A percentile compares a stretch with the other conserved stretches of the same genome.
Conservation (phyloP, 1,140 invertebrate species). For the Drepana arcuata region DNA sequence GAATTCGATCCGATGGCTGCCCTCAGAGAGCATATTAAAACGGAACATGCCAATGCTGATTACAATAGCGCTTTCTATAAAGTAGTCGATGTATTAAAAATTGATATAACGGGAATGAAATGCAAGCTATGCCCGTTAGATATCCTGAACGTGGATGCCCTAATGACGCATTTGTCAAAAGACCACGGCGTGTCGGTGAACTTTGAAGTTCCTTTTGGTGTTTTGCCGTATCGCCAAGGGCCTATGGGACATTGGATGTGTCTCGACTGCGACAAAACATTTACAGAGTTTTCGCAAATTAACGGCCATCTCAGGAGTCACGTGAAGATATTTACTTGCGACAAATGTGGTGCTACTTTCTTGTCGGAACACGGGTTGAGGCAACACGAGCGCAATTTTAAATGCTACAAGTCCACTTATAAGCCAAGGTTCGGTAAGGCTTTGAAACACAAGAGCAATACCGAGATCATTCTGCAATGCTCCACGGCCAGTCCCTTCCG, state of each 20-base stretch:
- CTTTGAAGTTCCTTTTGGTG: constrained; percentile 51
- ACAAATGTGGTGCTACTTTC: constrained; percentile 56
- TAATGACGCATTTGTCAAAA: constrained; percentile 48
- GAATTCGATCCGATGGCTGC: constrained; percentile 49
- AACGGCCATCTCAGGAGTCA: constrained; percentile 51
- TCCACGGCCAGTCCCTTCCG: constrained; percentile 55
- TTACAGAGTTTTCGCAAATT: constrained; percentile 50
- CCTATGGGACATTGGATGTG: constrained; percentile 48
- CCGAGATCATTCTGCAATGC: constrained; percentile 58
- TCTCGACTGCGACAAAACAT: constrained; percentile 51
- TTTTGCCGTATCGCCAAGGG: constrained; percentile 47
- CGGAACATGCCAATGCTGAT: constrained; percentile 41
- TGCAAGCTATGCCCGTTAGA: constrained; percentile 41
- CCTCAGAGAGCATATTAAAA: constrained; percentile 44
- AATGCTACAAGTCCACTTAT: constrained; percentile 51
- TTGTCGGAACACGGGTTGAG: constrained; percentile 49
- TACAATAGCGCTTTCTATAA: constrained; percentile 58
- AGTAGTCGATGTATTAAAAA: constrained; percentile 50
- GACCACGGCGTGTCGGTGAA: constrained; percentile 45
- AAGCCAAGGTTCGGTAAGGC: constrained; percentile 55
- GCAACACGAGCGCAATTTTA: constrained; percentile 54
- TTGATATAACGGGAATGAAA: constrained; percentile 53
- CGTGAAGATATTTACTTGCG: constrained; percentile 55
- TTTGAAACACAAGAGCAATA: constrained; percentile 49
- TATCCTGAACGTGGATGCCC: constrained; percentile 33